Base-by-base conservation (phyloP, 1,140 invertebrate species). In the Scaptodrosophila lebanonensis region DNA sequence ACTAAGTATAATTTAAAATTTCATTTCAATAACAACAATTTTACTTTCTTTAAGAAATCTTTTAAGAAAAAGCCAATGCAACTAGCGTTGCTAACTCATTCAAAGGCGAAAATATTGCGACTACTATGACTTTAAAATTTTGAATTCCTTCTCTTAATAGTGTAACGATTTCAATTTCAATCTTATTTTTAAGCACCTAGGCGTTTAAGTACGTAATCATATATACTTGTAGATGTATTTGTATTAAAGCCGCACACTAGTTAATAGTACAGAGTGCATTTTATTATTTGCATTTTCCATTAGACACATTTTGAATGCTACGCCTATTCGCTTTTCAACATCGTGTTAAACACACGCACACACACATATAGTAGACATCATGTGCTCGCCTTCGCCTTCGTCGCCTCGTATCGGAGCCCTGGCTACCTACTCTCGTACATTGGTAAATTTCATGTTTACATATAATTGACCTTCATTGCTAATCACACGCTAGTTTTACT, bases 381-480 rank as follows among this genome's bases (percentile, higher is more conserved):
- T 30, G 32, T 45, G 18, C 12, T 42, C 18, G 13, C 51, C n/a
- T n/a, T n/a, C n/a, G n/a, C n/a, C n/a, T n/a, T n/a, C n/a, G n/a
- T n/a, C n/a, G n/a, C 12, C 29, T 60, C 18, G 32, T 38, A 27
- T 56, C 30, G 9, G 38, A 12, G 22, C 44, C 36, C n/a, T n/a
- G n/a, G n/a, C n/a, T n/a, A n/a, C n/a, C n/a, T n/a, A n/a, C n/a
- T n/a, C n/a, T 29, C 27, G 9, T 30, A 38, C 36, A 47, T 47
- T 35, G n/a, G n/a, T n/a, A n/a, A n/a, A 50, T 54, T 51, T 54
- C 47, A 68, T 65, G 43, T 66, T 75, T 62, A 65, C 52, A 75
- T 57, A 73, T 85, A 85, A 85, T 85, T 85, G 83, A 85, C 83
- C 83, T 85, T 85, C 83, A 79, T 85, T 85, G 63, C 83, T 85